Evolutionary conservation across 2,888 invertebrate species (phyloP).

Genomic region (Synanthedon myopaeformis): DNA sequence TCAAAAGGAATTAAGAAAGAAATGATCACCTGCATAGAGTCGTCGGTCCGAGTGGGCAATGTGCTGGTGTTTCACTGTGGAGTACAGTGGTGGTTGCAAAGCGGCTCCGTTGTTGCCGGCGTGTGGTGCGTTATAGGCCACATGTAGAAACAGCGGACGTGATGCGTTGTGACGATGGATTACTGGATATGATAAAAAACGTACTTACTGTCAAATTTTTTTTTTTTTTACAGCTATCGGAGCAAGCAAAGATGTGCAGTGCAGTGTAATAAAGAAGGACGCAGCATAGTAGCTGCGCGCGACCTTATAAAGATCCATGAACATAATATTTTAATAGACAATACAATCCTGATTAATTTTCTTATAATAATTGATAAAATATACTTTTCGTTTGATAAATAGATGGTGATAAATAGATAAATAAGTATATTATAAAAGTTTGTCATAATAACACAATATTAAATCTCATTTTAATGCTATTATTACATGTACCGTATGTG

Average conservation of each 20-base stretch:
- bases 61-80: slow-evolving; percentile 74
- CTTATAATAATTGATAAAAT: too few relatives aligned
- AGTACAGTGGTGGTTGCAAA: slow-evolving; percentile 79
- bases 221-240: neutral
- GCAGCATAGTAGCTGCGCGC: neutral
- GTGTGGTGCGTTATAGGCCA: slow-evolving; percentile 87
- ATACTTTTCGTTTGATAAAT: too few relatives aligned
- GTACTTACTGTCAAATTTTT: neutral
- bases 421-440: too few relatives aligned
- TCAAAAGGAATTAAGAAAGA: too few relatives aligned
- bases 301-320: neutral
- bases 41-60: slow-evolving; percentile 78
- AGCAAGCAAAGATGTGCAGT: neutral
- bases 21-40: slow-evolving; percentile 76
- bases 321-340: too few relatives aligned
- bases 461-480: too few relatives aligned
- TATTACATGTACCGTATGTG: too few relatives aligned
- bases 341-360: too few relatives aligned
- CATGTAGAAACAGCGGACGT: slow-evolving; percentile 81
- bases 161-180: slow-evolving; percentile 71
- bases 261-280: too few relatives aligned
- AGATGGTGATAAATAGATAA: too few relatives aligned
- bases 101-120: slow-evolving; percentile 79
- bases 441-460: too few relatives aligned
- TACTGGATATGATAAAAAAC: slow-evolving; percentile 31